These are phyloP conservation scores for Coreoperca whiteheadi DNA, from an alignment of 2,113 vertebrate genomes.

Conservation along the genomic window DNA sequence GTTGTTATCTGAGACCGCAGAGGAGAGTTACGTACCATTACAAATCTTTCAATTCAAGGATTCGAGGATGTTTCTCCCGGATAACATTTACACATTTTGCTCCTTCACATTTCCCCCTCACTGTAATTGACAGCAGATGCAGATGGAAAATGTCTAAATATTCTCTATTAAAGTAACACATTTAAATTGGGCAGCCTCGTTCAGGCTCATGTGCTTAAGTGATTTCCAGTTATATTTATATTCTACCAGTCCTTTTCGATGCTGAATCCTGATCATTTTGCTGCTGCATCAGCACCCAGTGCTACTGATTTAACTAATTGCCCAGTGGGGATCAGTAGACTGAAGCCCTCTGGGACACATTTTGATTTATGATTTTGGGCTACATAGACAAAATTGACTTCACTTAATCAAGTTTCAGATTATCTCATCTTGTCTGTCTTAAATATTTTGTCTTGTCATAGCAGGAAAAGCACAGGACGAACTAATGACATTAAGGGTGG, in stretches of 20 bases:
- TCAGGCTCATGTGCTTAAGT: background rate
- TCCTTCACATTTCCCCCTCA: background rate
- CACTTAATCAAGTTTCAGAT: too few species aligned
- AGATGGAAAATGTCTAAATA: background rate
- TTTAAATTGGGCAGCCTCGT: background rate
- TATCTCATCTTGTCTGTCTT: background rate
- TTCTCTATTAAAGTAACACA: background rate
- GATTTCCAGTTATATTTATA: slow-evolving; percentile 9
- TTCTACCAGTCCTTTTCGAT: background rate
- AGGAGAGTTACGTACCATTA: background rate
- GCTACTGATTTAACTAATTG: background rate
- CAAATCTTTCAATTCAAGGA: background rate
- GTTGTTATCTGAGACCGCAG: slow-evolving; percentile 2
- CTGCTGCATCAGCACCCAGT: background rate
- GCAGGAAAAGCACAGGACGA: background rate
- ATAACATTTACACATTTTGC: background rate
- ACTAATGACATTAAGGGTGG: background rate
- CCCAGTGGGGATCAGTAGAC: background rate
- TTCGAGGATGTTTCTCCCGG: background rate
- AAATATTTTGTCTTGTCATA: background rate
- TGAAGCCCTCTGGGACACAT: background rate
- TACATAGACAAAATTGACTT: too few species aligned
- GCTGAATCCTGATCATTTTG: background rate
- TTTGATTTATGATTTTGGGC: too few species aligned
- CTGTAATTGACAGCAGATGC: background rate